phyloP scores from a whole-genome alignment of 2,113 vertebrate genomes.

The Cyprinodon tularosa region DNA sequence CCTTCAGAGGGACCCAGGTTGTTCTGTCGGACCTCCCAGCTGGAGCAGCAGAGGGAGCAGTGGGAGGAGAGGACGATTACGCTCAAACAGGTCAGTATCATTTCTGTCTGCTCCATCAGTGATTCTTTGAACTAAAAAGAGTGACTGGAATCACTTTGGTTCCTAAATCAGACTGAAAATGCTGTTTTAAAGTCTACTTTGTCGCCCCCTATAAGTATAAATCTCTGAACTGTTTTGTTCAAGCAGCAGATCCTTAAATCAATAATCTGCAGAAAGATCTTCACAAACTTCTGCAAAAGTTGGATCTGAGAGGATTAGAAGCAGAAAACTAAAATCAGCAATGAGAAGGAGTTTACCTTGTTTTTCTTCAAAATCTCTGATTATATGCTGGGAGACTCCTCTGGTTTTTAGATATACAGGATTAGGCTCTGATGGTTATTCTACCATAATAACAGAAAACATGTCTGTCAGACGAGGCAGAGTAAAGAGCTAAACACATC shows the following conservation, averaged over 20 bases:
- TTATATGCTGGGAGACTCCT: background rate
- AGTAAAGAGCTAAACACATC: background rate
- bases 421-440: background rate
- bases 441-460: background rate
- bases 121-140: too few species aligned
- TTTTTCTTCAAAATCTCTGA: too few species aligned
- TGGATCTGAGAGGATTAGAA: background rate
- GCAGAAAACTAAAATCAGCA: background rate
- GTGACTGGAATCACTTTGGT: too few species aligned
- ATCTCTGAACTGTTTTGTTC: background rate
- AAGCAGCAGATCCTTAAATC: background rate
- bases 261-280: background rate
- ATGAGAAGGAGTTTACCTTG: background rate
- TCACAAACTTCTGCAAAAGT: background rate
- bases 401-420: background rate
- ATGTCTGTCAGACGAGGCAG: background rate
- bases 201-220: background rate
- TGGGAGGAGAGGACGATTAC: slow-evolving; percentile 84
- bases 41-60: slow-evolving; percentile 78
- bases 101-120: background rate
- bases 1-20: slow-evolving; percentile 80
- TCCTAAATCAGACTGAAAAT: background rate
- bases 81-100: slow-evolving; percentile 65
- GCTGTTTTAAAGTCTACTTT: background rate
- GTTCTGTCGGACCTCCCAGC: slow-evolving; percentile 80